phyloP scores from a whole-genome alignment of 2,113 vertebrate species.

The Hyperoodon ampullatus region DNA sequence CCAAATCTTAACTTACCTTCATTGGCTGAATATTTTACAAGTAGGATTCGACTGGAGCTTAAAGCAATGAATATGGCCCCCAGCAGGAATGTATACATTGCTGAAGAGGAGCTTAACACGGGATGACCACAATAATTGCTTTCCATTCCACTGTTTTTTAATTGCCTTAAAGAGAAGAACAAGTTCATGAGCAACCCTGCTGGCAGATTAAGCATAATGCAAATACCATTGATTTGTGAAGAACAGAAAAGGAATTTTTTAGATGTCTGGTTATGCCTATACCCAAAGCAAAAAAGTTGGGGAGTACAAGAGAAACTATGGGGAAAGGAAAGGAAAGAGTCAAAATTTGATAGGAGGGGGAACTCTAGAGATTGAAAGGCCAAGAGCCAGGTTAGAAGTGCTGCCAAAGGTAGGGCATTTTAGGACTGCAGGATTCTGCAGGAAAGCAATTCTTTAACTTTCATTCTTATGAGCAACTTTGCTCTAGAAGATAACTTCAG shows the following conservation, averaged over 20 bases:
- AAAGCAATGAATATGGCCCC: conserved; percentile 89
- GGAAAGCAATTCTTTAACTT: background rate
- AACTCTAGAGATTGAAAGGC: background rate
- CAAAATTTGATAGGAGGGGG: background rate
- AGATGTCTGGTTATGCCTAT: background rate
- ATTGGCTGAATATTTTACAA: conserved; percentile 96
- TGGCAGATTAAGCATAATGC: background rate
- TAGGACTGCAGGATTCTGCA: background rate
- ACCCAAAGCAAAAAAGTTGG: background rate
- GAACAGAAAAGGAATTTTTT: background rate
- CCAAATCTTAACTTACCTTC: conserved; percentile 85
- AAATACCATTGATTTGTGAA: background rate
- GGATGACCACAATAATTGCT: conserved; percentile 75
- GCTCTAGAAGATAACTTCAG: background rate
- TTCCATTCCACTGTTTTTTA: conserved; percentile 81
- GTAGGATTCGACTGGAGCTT: conserved; percentile 94
- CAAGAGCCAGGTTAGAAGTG: background rate
- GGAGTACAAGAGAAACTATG: background rate
- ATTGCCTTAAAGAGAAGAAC: conserved; percentile 75
- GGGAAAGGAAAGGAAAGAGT: background rate
- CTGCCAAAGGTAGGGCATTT: background rate
- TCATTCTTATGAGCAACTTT: background rate
- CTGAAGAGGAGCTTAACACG: conserved; percentile 85
- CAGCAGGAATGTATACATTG: conserved; percentile 89
- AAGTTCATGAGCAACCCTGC: background rate